A percentile compares a stretch with the other conserved stretches of the same genome.
phyloP scores from a whole-genome alignment of 2,888 invertebrate species.

The Brenthis hecate region DNA sequence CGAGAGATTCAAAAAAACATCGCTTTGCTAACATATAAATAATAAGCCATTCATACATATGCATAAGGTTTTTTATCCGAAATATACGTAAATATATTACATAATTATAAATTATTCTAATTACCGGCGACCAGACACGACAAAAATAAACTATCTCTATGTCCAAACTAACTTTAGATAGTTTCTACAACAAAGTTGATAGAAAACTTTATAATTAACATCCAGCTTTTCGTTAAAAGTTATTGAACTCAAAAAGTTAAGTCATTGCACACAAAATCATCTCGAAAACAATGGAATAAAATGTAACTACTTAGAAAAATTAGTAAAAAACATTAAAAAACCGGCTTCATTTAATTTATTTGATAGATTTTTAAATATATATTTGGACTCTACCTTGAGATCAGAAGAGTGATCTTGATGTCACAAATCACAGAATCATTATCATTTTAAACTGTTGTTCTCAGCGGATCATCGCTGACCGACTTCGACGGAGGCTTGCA shows the following conservation, averaged over 20 bases:
- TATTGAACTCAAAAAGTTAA: constrained; percentile 4
- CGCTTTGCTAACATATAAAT: too few relatives aligned
- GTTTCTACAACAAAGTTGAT: neutral
- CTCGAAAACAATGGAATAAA: constrained; percentile 17
- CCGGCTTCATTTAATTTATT: neutral
- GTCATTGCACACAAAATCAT: constrained; percentile 14
- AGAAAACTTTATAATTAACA: neutral
- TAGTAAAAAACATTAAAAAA: neutral
- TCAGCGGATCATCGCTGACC: constrained; percentile 38
- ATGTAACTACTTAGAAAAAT: neutral
- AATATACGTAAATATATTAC: neutral
- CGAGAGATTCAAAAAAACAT: too few relatives aligned
- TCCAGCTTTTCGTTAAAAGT: neutral
- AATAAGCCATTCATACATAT: too few relatives aligned
- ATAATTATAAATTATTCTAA: neutral
- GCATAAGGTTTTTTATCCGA: too few relatives aligned
- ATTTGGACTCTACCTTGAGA: neutral
- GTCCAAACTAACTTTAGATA: neutral
- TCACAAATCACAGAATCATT: constrained; percentile 6
- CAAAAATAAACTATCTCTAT: neutral
- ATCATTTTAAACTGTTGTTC: neutral
- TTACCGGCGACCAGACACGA: constrained; percentile 14
- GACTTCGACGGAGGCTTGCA: constrained; percentile 55
- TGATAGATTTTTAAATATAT: too few relatives aligned
- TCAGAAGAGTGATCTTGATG: neutral